Evolutionary conservation across 2,888 invertebrate species (phyloP).

Genomic region (Drosophila flavopinicola): DNA sequence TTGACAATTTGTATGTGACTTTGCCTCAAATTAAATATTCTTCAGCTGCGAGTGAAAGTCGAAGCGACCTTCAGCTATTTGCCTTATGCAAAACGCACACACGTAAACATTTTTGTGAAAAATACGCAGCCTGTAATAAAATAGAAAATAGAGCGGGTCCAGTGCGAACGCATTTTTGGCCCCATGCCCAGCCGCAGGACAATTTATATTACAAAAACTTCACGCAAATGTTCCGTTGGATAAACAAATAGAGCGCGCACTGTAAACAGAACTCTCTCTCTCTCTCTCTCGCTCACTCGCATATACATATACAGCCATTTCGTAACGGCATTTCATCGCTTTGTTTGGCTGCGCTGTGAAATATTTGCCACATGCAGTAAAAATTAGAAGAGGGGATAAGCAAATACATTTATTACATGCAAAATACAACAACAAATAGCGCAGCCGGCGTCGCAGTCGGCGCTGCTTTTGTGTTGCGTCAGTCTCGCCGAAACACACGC

Average conservation of each 20-base stretch:
- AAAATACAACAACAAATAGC: constrained; percentile 67
- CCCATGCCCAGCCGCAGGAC: constrained; percentile 71
- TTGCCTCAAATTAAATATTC: not conserved
- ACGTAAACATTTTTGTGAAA: constrained; percentile 24
- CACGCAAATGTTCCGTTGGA: constrained; percentile 58
- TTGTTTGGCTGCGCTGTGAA: constrained; percentile 41
- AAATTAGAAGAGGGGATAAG: constrained; percentile 74
- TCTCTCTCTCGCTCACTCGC: no score
- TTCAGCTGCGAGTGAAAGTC: constrained; percentile 25
- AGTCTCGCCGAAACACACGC: constrained; percentile 31
- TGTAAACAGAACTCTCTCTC: no score
- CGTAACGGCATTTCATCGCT: constrained; percentile 6
- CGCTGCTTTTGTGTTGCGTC: constrained; percentile 63
- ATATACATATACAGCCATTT: not conserved
- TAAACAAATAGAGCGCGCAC: constrained; percentile 51
- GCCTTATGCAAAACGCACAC: constrained; percentile 12
- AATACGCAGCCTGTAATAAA: constrained; percentile 38
- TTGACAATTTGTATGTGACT: not conserved
- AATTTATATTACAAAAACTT: constrained; percentile 73
- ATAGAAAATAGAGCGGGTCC: constrained; percentile 7
- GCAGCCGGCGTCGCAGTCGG: constrained; percentile 22
- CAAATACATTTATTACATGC: constrained; percentile 77
- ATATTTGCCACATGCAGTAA: constrained; percentile 69
- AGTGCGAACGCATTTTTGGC: constrained; percentile 39
- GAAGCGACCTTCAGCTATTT: constrained; percentile 44